Evolutionary conservation across 2,888 invertebrate genomes (phyloP), one percentile per base, ranked within the genome.

Genomic region (Helicoverpa assulta): DNA sequence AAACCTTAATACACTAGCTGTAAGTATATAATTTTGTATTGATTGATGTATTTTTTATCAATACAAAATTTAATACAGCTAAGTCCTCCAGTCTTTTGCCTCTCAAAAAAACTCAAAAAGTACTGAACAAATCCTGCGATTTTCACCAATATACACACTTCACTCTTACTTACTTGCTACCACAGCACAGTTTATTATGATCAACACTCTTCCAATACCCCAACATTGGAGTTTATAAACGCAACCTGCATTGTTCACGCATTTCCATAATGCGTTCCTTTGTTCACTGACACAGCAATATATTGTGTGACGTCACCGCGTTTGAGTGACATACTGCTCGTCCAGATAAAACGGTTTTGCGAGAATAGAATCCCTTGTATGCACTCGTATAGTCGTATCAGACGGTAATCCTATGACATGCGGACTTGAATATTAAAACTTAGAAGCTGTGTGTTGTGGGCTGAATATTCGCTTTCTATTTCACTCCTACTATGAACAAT

Each of bases 301-400:
- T 73, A 75, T 69, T 54, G 53, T 64, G 70, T 70, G 64, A 64
- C 70, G 60, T 58, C 76, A 29, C 56, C 51, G 50, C 60, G 52
- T 76, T 60, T 71, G 76, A 76, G 56, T 76, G 76, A 76, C 76
- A 55, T 43, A 71, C 47, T 59, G 59, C 55, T 70, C 52, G 66
- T 66, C 62, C 66, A 76, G 75, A 70, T 76, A 66, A 76, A 76
- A 76, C 75, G 70, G 65, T 76, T 76, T 76, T 53, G 71, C 52
- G 76, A 50, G 71, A 71, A 63, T 76, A 65, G 74, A 58, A 70
- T 51, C 55, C 52, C 65, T 66, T 54, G 61, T 61, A 64, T 74
- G 76, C 74, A 63, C 64, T 70, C 57, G 47, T 40, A 40, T 40
- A 40, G 12, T 40, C 12, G 21, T 71, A 76, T 76, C 66, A 63